Conservation (phyloP, 2,888 invertebrate species). For the Ophion slaviceki region DNA sequence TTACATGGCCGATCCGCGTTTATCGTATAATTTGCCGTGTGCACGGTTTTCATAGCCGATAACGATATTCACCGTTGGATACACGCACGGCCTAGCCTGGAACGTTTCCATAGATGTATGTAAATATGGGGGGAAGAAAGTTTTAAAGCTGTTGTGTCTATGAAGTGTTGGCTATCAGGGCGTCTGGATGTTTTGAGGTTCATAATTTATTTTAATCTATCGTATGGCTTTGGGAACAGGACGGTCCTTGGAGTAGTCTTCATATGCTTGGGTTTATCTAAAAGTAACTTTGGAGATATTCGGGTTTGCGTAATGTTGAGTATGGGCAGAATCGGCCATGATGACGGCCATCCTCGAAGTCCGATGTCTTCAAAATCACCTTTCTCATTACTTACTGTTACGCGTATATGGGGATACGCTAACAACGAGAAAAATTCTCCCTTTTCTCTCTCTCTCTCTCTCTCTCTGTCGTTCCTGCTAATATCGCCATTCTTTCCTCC, state of each 20-base stretch:
- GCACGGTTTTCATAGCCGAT: slow-evolving; percentile 78
- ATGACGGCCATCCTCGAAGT: neutral
- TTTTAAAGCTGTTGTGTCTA: no score
- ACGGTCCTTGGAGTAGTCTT: neutral
- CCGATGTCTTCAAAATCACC: neutral
- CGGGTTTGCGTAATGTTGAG: neutral
- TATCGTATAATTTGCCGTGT: slow-evolving; percentile 80
- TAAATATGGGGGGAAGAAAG: neutral
- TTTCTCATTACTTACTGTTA: neutral
- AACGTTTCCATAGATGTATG: slow-evolving; percentile 49
- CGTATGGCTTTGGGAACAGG: neutral
- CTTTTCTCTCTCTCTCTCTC: slow-evolving; percentile 11
- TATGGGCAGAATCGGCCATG: neutral
- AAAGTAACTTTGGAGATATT: neutral
- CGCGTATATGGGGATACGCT: neutral
- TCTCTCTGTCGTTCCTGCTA: neutral
- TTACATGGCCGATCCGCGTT: slow-evolving; percentile 79
- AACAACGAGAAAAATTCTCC: slow-evolving; percentile 42
- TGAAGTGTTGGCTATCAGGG: neutral
- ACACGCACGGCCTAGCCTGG: slow-evolving; percentile 41
- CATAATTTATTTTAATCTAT: neutral
- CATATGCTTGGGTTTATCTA: neutral
- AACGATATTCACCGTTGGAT: slow-evolving; percentile 73
- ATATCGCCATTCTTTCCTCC: slow-evolving; percentile 27
- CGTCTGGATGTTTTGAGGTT: neutral